Percentiles rank a stretch among this genome's conserved stretches.
Conservation (phyloP, 2,797 vertebrate genomes). For the Coregonus ussuriensis region DNA sequence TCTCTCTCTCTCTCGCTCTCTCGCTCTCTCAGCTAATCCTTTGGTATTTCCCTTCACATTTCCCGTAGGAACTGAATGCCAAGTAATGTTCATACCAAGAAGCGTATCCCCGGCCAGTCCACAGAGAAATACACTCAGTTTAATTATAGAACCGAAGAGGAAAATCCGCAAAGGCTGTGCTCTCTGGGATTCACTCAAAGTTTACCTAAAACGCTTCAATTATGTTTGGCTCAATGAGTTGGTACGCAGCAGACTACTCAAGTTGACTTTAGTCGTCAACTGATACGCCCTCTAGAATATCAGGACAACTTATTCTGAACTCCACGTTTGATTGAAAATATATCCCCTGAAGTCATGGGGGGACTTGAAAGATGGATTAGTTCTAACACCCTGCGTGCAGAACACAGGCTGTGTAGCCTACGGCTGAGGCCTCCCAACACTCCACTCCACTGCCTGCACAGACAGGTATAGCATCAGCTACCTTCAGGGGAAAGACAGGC, state of each 20-base stretch:
- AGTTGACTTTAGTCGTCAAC: background rate
- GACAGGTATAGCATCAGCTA: background rate
- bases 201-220: background rate
- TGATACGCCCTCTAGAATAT: background rate
- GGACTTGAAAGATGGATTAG: too few species aligned
- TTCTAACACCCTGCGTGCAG: background rate
- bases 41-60: constrained; percentile 50
- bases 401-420: background rate
- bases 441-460: background rate
- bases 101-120: background rate
- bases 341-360: too few species aligned
- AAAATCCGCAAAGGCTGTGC: background rate
- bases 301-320: too few species aligned
- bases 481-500: too few species aligned
- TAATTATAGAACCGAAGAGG: background rate
- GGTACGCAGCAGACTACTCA: background rate
- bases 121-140: background rate
- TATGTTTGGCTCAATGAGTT: background rate
- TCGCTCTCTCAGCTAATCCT: constrained; percentile 44
- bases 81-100: constrained; percentile 25
- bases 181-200: background rate
- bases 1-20: constrained; percentile 17
- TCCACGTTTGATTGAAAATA: too few species aligned
- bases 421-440: background rate
- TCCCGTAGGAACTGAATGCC: constrained; percentile 33